These are phyloP conservation scores for Dendrocincla fuliginosa DNA, from an alignment of 2,797 vertebrate genomes.

Conservation along the genomic window DNA sequence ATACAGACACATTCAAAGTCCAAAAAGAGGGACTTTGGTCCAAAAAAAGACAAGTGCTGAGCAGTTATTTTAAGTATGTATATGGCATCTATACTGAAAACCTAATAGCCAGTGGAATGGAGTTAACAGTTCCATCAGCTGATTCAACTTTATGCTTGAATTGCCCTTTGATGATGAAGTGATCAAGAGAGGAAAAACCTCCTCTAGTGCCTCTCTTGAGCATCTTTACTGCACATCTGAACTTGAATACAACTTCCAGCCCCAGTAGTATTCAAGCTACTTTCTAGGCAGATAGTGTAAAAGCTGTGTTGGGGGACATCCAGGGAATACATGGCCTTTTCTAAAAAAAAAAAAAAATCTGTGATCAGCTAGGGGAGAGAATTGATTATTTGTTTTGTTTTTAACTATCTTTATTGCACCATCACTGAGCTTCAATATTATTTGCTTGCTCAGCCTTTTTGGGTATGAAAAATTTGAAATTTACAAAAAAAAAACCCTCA, in stretches of 20 bases:
- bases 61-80: background rate
- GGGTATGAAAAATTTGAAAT: conserved; percentile 7
- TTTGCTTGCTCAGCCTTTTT: background rate
- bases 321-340: background rate
- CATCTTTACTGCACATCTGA: background rate
- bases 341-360: background rate
- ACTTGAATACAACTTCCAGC: background rate
- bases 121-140: background rate
- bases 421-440: background rate
- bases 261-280: background rate
- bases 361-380: background rate
- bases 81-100: background rate
- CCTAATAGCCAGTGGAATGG: background rate
- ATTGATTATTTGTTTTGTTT: rapidly evolving
- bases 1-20: background rate
- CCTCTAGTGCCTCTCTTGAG: background rate
- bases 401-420: background rate
- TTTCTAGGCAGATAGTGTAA: background rate
- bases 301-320: background rate
- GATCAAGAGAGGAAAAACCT: background rate
- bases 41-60: background rate
- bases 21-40: background rate
- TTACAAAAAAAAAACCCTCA: background rate
- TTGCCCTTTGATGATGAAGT: background rate
- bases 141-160: background rate